Conservation (phyloP, 2,113 vertebrate genomes). For the Petrocephalus zakoni region DNA sequence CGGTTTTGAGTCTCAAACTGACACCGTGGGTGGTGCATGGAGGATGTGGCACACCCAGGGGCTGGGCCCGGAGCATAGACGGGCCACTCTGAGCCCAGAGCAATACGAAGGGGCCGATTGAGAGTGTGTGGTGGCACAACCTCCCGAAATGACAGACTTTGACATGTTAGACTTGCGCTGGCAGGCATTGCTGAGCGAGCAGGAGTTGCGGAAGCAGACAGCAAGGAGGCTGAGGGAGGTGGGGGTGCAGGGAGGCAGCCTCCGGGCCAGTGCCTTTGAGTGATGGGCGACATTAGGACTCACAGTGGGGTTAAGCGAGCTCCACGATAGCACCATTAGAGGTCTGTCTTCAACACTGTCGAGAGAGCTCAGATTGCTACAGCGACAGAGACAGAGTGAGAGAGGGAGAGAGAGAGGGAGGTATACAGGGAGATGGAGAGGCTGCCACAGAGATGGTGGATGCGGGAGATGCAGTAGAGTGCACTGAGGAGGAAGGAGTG, state of each 20-base stretch:
- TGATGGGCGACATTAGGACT: slow-evolving; percentile 57
- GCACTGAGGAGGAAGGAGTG: slow-evolving; percentile 30
- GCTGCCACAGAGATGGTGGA: neutral
- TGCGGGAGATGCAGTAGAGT: neutral
- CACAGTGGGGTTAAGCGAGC: slow-evolving; percentile 55
- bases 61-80: neutral
- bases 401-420: neutral
- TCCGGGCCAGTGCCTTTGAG: slow-evolving; percentile 33
- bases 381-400: slow-evolving; percentile 41
- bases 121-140: neutral
- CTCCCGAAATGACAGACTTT: neutral
- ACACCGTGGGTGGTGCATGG: neutral
- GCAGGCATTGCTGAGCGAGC: neutral
- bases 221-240: neutral
- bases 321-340: slow-evolving; percentile 45
- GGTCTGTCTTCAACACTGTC: slow-evolving; percentile 39
- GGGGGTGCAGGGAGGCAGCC: neutral
- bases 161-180: neutral
- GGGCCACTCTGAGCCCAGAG: neutral
- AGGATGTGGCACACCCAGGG: neutral
- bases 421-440: neutral
- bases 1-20: neutral
- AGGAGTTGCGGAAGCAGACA: neutral
- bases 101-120: neutral
- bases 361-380: slow-evolving; percentile 44